These are phyloP conservation scores for Otus sunia DNA, from an alignment of 2,113 vertebrate species.

Conservation along the genomic window DNA sequence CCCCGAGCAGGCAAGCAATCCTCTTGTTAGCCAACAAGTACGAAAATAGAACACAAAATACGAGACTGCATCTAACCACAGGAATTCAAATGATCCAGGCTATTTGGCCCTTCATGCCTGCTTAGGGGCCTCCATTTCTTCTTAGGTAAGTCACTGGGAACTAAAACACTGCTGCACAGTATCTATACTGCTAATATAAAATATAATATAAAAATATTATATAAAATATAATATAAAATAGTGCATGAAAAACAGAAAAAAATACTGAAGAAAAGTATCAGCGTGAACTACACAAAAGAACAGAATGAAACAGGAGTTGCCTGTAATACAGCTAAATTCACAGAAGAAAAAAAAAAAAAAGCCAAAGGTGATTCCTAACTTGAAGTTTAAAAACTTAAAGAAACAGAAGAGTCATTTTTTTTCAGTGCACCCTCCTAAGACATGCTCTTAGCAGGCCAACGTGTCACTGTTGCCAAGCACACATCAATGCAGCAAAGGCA, in stretches of 20 bases:
- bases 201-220: too few relatives aligned
- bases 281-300: background rate
- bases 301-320: background rate
- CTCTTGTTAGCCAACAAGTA: background rate
- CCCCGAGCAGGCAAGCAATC: background rate
- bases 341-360: background rate
- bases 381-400: background rate
- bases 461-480: background rate
- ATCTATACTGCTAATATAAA: background rate
- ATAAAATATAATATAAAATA: too few relatives aligned
- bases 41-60: background rate
- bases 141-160: background rate
- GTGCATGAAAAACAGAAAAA: background rate
- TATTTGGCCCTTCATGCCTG: accelerated
- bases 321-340: background rate
- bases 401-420: background rate
- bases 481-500: background rate
- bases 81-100: background rate
- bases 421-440: background rate
- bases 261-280: background rate
- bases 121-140: background rate
- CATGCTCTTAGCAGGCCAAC: background rate
- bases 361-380: background rate
- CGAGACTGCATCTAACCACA: background rate
- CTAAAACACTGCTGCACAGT: background rate